A percentile compares a stretch with the other conserved stretches of the same genome.
Conservation (phyloP, 92 coral and sea anemone genomes). For the Ricordea florida region DNA sequence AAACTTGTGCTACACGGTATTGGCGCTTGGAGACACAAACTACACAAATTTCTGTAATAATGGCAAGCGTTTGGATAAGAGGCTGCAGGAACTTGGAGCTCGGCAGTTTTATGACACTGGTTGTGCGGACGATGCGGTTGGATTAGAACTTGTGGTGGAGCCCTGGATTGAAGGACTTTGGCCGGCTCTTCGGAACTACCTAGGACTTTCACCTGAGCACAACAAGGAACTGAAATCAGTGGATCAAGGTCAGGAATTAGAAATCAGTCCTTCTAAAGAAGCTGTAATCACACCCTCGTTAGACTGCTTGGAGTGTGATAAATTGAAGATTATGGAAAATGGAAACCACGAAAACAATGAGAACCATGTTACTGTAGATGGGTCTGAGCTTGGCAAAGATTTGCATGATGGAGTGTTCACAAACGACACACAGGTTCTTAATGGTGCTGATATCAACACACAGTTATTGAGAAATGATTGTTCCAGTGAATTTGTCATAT, state of each 20-base stretch:
- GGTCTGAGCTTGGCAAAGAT: background rate
- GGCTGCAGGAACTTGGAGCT: conserved; percentile 87
- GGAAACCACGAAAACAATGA: too few relatives aligned
- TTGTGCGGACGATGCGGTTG: conserved; percentile 96
- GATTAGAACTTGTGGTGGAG: conserved; percentile 91
- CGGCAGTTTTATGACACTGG: conserved; percentile 80
- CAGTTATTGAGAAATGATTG: too few relatives aligned
- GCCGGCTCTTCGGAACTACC: conserved; percentile 63
- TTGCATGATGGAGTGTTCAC: background rate
- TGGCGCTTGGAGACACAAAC: conserved; percentile 96
- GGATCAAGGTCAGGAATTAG: background rate
- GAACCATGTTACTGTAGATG: background rate
- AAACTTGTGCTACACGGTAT: conserved; percentile 73
- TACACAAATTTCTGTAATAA: conserved; percentile 94
- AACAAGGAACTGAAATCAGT: too few relatives aligned
- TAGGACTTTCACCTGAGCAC: conserved; percentile 34
- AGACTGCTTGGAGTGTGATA: too few relatives aligned
- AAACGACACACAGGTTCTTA: background rate
- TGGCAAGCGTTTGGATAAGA: conserved; percentile 79
- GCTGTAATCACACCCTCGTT: background rate
- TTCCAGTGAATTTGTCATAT: too few relatives aligned
- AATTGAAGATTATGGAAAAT: background rate
- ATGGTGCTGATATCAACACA: background rate
- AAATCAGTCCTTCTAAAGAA: background rate
- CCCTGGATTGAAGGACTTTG: conserved; percentile 98